Evolutionary conservation across 1,140 invertebrate genomes (phyloP).

Genomic region (Heliconius nattereri): DNA sequence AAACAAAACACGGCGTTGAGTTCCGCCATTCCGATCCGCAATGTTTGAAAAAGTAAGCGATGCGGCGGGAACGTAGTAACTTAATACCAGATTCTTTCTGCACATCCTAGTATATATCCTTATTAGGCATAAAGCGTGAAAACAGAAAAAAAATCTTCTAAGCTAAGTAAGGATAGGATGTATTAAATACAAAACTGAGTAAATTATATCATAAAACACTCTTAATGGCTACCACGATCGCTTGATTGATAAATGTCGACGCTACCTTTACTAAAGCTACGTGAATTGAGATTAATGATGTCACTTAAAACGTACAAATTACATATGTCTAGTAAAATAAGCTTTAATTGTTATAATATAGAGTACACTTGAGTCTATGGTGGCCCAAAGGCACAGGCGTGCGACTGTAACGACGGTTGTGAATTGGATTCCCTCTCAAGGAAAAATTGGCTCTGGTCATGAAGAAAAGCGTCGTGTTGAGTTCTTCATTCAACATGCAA

Average conservation of each 20-base stretch:
- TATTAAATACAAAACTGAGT: slow-evolving; percentile 3
- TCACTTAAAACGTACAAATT: slow-evolving; percentile 32
- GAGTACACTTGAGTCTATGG: no score
- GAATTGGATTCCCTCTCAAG: background rate
- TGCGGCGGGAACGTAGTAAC: no score
- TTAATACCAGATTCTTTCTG: no score
- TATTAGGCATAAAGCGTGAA: no score
- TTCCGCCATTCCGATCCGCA: background rate
- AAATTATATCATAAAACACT: slow-evolving; percentile 1
- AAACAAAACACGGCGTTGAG: no score
- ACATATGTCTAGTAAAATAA: slow-evolving; percentile 20
- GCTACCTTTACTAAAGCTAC: background rate
- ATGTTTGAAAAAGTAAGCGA: no score
- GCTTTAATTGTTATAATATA: background rate
- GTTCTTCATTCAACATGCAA: background rate
- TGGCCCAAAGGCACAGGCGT: no score
- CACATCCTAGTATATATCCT: no score
- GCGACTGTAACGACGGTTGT: background rate
- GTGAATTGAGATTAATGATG: slow-evolving; percentile 33
- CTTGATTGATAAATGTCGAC: background rate
- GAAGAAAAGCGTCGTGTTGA: background rate
- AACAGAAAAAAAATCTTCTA: no score
- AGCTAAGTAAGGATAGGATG: no score
- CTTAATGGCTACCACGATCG: background rate
- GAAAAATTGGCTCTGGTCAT: no score